A percentile compares a stretch with the other conserved stretches of the same genome.
Conservation (phyloP, 92 coral and sea anemone genomes). For the Zoanthus sansibaricus region DNA sequence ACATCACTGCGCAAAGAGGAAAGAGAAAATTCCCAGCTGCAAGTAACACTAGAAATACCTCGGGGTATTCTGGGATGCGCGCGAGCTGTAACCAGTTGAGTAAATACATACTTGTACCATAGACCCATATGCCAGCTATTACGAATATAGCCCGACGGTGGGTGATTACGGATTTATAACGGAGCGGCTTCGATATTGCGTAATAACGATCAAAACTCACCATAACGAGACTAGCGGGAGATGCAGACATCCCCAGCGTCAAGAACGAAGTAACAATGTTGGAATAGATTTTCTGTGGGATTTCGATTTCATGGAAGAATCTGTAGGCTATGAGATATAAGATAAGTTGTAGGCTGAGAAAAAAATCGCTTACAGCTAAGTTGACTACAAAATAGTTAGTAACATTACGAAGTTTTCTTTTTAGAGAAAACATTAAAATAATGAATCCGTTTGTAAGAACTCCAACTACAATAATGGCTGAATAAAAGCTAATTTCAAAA, state of each 20-base stretch:
- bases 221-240: conserved; percentile 75
- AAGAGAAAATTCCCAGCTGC: conserved; percentile 65
- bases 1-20: conserved; percentile 68
- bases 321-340: conserved; percentile 14
- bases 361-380: conserved; percentile 78
- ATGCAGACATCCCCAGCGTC: conserved; percentile 68
- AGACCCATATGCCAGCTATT: too few relatives aligned
- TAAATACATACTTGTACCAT: conserved; percentile 14
- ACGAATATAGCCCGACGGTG: too few relatives aligned
- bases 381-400: conserved; percentile 93
- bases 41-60: conserved; percentile 56
- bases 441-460: conserved; percentile 77
- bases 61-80: conserved; percentile 13
- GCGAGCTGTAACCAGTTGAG: conserved; percentile 33
- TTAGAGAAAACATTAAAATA: conserved; percentile 70
- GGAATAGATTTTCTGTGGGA: background rate
- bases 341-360: conserved; percentile 55
- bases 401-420: conserved; percentile 76
- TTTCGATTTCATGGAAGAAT: background rate
- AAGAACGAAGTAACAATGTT: conserved; percentile 50
- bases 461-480: conserved; percentile 56
- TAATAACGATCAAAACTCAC: conserved; percentile 55
- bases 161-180: conserved; percentile 48
- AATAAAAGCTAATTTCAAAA: background rate
- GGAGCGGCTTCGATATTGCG: conserved; percentile 80